Evolutionary conservation across 2,888 invertebrate species (phyloP).

Genomic region (Prenolepis imparis): DNA sequence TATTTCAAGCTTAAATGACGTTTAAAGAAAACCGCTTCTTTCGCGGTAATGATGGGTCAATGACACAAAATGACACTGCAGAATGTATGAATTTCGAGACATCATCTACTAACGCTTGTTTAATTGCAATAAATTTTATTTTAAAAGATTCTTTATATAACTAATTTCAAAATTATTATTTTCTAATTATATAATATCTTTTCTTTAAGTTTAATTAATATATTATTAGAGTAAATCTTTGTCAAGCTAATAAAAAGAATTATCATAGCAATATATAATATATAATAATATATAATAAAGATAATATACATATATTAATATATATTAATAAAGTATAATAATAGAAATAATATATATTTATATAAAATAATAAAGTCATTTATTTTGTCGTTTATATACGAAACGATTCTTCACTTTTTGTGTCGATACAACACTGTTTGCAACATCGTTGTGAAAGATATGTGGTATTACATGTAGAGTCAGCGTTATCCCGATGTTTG

Average conservation of each 20-base stretch:
- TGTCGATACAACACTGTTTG: neutral
- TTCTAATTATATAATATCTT: neutral
- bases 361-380: neutral
- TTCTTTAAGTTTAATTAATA: neutral
- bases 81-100: conserved; percentile 13
- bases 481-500: conserved; percentile 43
- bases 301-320: too few relatives aligned
- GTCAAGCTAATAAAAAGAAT: neutral
- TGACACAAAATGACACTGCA: conserved; percentile 11
- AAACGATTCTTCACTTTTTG: neutral
- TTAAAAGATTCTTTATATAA: neutral
- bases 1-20: conserved; percentile 34
- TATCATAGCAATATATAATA: neutral
- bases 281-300: too few relatives aligned
- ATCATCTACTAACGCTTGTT: conserved; percentile 2
- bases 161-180: neutral
- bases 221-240: neutral
- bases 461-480: neutral
- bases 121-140: conserved; percentile 10
- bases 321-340: too few relatives aligned
- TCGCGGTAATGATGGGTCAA: conserved; percentile 22
- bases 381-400: neutral
- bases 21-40: conserved; percentile 39
- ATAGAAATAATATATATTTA: too few relatives aligned
- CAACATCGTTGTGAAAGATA: neutral